Evolutionary conservation across 2,113 vertebrate genomes (phyloP).

Genomic region (Callipepla californica): DNA sequence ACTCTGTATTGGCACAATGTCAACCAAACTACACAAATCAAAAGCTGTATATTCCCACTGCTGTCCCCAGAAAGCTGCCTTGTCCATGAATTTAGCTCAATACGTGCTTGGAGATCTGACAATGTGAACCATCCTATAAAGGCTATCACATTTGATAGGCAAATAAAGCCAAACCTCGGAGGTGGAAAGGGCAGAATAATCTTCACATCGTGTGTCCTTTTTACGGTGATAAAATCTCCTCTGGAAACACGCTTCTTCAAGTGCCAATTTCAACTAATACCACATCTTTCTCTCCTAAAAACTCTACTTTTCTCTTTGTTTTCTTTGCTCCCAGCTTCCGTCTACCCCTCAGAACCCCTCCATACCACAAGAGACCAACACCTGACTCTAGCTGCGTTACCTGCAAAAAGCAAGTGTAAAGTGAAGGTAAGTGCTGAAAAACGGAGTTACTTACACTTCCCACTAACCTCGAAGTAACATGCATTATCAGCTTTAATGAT

Average conservation of each 20-base stretch:
- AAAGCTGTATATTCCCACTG: background rate
- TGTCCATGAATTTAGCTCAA: rapidly evolving
- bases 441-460: background rate
- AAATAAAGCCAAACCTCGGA: rapidly evolving
- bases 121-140: background rate
- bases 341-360: background rate
- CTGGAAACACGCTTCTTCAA: background rate
- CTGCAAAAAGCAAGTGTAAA: background rate
- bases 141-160: rapidly evolving
- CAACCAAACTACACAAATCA: background rate
- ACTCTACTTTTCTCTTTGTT: background rate
- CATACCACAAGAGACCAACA: background rate
- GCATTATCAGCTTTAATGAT: background rate
- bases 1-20: background rate
- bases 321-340: background rate
- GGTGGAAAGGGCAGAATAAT: background rate
- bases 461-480: background rate
- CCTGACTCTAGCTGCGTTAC: background rate
- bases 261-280: background rate
- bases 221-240: background rate
- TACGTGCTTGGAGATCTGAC: rapidly evolving
- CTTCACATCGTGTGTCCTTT: background rate
- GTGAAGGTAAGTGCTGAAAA: background rate
- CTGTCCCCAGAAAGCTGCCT: background rate
- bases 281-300: background rate